Evolutionary conservation across 1,140 invertebrate species (phyloP).

Genomic region (Ips nitidus): DNA sequence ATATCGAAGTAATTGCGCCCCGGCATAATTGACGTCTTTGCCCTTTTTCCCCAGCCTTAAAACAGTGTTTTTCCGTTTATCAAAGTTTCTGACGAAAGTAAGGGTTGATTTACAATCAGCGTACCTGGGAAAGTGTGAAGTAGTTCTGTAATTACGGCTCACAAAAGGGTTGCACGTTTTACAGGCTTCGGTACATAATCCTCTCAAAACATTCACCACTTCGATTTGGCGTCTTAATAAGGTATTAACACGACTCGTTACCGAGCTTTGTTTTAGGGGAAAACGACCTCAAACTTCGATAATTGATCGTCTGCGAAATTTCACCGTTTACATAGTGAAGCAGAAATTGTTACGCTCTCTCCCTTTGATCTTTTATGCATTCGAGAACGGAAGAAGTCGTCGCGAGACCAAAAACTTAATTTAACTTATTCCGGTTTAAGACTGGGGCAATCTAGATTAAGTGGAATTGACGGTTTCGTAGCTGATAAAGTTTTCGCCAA

Average conservation of each 20-base stretch:
- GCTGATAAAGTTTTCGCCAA: no score
- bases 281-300: constrained; percentile 2
- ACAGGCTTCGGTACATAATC: constrained; percentile 7
- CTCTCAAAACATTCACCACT: constrained; percentile 6
- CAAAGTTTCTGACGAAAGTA: no score
- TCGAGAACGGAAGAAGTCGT: no score
- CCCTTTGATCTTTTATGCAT: no score
- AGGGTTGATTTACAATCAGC: no score
- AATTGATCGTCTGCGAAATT: neutral
- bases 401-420: no score
- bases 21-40: neutral
- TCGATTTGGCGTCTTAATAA: constrained; percentile 6
- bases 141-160: neutral
- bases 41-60: neutral
- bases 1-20: constrained; percentile 3
- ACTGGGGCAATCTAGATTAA: no score
- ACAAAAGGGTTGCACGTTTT: neutral
- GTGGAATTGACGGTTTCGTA: no score
- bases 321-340: neutral
- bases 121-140: neutral
- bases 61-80: neutral
- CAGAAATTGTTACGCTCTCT: no score
- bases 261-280: neutral
- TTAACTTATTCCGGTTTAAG: no score
- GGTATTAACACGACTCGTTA: constrained; percentile 7